Percentiles rank a stretch among this genome's conserved stretches.
Conservation (phyloP, 1,140 invertebrate genomes). For the Delia radicum region DNA sequence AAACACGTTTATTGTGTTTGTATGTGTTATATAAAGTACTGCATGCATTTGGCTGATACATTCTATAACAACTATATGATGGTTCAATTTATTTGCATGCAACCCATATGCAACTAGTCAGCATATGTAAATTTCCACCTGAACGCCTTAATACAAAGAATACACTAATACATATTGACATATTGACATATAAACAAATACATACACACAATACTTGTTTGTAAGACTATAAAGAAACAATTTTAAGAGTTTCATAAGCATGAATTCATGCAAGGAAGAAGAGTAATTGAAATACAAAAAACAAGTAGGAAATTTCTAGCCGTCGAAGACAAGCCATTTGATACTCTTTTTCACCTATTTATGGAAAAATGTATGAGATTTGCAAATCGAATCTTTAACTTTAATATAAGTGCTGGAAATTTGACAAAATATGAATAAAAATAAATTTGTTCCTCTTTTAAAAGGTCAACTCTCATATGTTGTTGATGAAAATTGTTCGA, state of each 20-base stretch:
- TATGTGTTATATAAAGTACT: neutral
- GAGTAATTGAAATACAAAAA: neutral
- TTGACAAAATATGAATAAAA: too few relatives aligned
- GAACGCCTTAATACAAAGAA: neutral
- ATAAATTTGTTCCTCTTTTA: too few relatives aligned
- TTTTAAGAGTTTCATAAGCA: conserved; percentile 15
- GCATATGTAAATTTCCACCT: conserved; percentile 9
- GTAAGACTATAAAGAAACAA: conserved; percentile 8
- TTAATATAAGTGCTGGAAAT: too few relatives aligned
- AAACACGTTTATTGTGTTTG: too few relatives aligned
- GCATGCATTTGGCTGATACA: neutral
- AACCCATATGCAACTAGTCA: conserved; percentile 3
- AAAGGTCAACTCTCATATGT: too few relatives aligned
- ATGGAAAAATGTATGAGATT: too few relatives aligned
- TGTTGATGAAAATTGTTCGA: too few relatives aligned
- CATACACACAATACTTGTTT: neutral
- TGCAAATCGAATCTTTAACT: too few relatives aligned
- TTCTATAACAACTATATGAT: neutral
- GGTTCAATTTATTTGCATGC: conserved; percentile 12
- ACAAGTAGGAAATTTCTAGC: neutral
- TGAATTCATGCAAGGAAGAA: neutral
- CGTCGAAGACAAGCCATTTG: too few relatives aligned
- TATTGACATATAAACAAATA: neutral
- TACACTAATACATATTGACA: neutral
- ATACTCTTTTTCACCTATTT: too few relatives aligned